Conservation (phyloP, 2,888 invertebrate genomes). For the Heliconius aoede region DNA sequence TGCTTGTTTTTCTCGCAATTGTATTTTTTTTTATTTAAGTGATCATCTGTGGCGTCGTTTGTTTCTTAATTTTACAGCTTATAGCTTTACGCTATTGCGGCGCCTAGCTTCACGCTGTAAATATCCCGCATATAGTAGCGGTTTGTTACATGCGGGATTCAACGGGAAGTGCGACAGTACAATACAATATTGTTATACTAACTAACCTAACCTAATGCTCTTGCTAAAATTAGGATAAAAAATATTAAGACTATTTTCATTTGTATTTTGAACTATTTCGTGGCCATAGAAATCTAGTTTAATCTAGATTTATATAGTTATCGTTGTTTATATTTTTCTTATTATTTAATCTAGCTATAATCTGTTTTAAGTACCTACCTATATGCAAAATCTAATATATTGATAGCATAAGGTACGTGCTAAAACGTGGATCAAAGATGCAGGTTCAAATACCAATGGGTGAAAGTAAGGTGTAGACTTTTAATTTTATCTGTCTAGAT, state of each 20-base stretch:
- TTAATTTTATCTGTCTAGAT: too few species aligned
- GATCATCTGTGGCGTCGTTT: too few species aligned
- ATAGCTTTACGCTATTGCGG: too few species aligned
- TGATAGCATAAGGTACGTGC: background rate
- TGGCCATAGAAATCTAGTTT: background rate
- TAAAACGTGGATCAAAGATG: too few species aligned
- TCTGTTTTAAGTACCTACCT: background rate
- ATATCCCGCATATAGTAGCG: background rate
- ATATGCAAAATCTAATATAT: background rate
- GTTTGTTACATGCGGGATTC: too few species aligned
- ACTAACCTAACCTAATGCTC: background rate
- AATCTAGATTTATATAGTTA: background rate
- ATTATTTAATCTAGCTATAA: constrained; percentile 1
- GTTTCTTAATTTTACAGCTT: background rate
- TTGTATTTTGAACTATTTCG: too few species aligned
- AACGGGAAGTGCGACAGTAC: too few species aligned
- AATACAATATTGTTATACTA: background rate
- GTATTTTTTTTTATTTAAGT: too few species aligned
- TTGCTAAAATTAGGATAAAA: too few species aligned
- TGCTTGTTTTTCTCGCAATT: too few species aligned
- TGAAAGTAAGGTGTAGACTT: background rate
- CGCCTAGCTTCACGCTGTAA: background rate
- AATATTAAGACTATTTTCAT: too few species aligned
- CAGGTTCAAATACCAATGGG: background rate
- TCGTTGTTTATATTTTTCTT: background rate